phyloP scores from a whole-genome alignment of 2,113 vertebrate species.

The Paracanthobrama guichenoti region DNA sequence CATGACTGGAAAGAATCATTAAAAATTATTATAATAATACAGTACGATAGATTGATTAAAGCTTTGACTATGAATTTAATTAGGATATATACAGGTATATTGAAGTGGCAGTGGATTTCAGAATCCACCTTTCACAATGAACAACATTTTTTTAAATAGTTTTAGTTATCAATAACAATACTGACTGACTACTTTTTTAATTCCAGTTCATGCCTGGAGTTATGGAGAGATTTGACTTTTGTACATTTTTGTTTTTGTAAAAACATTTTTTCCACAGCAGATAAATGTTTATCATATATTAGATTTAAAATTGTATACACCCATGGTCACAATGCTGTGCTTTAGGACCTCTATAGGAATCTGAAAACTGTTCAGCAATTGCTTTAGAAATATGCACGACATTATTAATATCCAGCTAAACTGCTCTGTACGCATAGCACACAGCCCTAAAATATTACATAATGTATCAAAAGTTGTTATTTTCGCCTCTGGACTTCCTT shows the following conservation, averaged over 20 bases:
- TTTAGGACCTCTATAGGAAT: not conserved
- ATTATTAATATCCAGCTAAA: not conserved
- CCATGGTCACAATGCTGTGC: not conserved
- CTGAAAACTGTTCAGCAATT: not conserved
- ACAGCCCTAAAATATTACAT: constrained; percentile 11
- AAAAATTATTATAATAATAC: too few species aligned
- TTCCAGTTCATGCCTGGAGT: too few species aligned
- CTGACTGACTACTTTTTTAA: not conserved
- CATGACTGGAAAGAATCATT: too few species aligned
- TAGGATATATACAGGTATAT: too few species aligned
- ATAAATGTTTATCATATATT: not conserved
- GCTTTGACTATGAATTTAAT: too few species aligned
- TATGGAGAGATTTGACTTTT: too few species aligned
- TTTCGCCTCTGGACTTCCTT: constrained; percentile 2
- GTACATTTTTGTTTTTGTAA: not conserved
- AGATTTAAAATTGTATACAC: not conserved
- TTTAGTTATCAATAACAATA: too few species aligned
- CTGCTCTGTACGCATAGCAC: not conserved
- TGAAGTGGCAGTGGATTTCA: too few species aligned
- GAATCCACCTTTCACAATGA: too few species aligned
- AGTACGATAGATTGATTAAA: too few species aligned
- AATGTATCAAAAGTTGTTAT: constrained; percentile 44
- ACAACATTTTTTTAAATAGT: too few species aligned
- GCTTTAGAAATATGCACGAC: not conserved
- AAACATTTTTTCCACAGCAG: not conserved